Conservation (phyloP, 2,113 vertebrate genomes). For the Choloepus hoffmanni region DNA sequence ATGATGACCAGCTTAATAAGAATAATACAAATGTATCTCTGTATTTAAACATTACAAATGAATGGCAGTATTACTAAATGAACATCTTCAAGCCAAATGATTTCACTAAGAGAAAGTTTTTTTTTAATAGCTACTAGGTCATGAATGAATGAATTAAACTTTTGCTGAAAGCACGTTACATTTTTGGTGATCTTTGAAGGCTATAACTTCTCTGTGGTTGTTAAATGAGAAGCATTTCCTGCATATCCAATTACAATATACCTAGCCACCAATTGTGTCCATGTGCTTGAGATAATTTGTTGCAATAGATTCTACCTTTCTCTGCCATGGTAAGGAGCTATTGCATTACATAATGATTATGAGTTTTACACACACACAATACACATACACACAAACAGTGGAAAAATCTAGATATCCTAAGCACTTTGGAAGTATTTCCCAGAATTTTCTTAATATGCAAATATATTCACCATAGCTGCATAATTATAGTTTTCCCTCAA, state of each 20-base stretch:
- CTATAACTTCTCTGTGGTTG: constrained; percentile 64
- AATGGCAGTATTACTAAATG: constrained; percentile 70
- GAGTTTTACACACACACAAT: too few species aligned
- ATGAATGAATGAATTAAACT: constrained; percentile 67
- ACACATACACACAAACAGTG: background rate
- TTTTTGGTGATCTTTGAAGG: constrained; percentile 75
- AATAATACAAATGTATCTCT: constrained; percentile 67
- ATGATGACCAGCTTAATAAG: constrained; percentile 63
- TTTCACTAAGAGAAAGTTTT: constrained; percentile 63
- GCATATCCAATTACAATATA: constrained; percentile 54
- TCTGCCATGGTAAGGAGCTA: constrained; percentile 31
- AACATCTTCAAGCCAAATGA: constrained; percentile 73
- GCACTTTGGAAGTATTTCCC: background rate
- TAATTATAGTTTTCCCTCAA: constrained; percentile 3
- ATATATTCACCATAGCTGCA: background rate
- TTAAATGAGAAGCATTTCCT: constrained; percentile 73
- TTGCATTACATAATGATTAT: constrained; percentile 22
- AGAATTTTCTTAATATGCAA: background rate
- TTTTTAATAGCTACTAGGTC: constrained; percentile 74
- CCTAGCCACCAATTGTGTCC: constrained; percentile 40
- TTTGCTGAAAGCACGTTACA: constrained; percentile 65
- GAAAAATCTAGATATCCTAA: constrained; percentile 20
- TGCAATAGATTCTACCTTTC: constrained; percentile 65
- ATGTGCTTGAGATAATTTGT: constrained; percentile 51
- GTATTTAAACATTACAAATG: constrained; percentile 73